A percentile compares a stretch with the other conserved stretches of the same genome.
Conservation (phyloP, 2,113 vertebrate genomes). For the Leuciscus idus region DNA sequence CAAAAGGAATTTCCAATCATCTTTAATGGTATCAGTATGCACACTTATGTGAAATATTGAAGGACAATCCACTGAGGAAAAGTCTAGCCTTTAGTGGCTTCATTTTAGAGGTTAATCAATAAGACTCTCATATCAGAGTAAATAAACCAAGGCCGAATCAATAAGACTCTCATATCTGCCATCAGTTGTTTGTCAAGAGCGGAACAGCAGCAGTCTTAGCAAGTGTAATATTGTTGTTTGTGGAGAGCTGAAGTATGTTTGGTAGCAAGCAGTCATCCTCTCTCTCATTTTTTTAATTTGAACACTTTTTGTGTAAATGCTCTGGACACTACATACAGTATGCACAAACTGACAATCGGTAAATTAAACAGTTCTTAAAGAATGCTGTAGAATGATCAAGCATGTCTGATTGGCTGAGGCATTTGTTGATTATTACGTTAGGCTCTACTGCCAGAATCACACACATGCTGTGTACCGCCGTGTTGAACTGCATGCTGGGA, state of each 20-base stretch:
- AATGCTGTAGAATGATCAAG: neutral
- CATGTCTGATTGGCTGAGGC: constrained; percentile 8
- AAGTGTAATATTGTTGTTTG: constrained; percentile 29
- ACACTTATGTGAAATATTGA: constrained; percentile 12
- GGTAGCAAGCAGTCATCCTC: neutral
- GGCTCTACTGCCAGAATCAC: constrained; percentile 38
- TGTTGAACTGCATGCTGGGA: constrained; percentile 52
- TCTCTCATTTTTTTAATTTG: neutral
- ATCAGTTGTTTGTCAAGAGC: constrained; percentile 34
- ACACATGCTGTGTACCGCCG: constrained; percentile 17
- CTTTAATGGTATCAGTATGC: constrained; percentile 24
- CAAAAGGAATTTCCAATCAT: constrained; percentile 28
- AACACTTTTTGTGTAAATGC: neutral
- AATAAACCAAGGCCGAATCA: constrained; percentile 37
- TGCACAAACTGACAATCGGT: neutral
- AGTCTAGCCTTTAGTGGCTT: constrained; percentile 30
- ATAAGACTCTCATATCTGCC: constrained; percentile 43
- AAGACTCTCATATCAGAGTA: constrained; percentile 35
- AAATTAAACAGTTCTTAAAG: neutral
- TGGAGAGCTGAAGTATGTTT: constrained; percentile 18
- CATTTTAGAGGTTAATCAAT: constrained; percentile 40
- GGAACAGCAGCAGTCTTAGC: constrained; percentile 35
- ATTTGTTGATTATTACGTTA: constrained; percentile 30
- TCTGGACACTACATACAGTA: neutral
- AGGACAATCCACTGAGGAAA: constrained; percentile 32